phyloP scores from a whole-genome alignment of 2,888 invertebrate genomes.

The Orthonevra nobilis region DNA sequence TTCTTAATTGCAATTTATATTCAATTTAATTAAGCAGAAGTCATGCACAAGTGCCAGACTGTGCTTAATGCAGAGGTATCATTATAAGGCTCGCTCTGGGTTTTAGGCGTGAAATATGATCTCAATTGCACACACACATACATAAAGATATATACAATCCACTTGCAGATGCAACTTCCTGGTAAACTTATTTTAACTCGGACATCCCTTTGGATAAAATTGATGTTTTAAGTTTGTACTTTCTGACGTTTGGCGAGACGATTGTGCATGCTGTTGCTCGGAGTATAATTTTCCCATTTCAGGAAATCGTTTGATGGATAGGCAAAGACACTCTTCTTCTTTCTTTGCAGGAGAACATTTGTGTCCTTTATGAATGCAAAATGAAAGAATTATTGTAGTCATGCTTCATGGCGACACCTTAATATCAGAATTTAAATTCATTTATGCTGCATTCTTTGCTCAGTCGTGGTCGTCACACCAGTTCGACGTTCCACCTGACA shows the following conservation, averaged over 20 bases:
- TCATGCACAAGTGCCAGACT: no score
- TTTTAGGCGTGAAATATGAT: no score
- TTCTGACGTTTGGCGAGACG: constrained; percentile 28
- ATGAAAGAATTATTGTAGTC: constrained; percentile 61
- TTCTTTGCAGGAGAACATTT: constrained; percentile 20
- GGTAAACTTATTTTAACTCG: neutral
- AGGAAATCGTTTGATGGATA: constrained; percentile 48
- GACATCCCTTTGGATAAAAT: constrained; percentile 1
- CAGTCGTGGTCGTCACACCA: constrained; percentile 58
- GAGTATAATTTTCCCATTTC: constrained; percentile 61
- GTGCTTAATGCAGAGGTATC: no score
- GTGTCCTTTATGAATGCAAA: constrained; percentile 42
- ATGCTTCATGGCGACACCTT: constrained; percentile 70
- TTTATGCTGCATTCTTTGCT: constrained; percentile 50
- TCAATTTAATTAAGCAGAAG: no score
- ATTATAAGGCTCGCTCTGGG: no score
- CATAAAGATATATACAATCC: no score
- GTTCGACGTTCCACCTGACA: constrained; percentile 65
- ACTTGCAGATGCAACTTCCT: no score
- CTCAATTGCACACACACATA: no score
- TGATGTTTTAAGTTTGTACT: constrained; percentile 25
- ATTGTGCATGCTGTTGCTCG: neutral
- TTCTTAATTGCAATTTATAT: constrained; percentile 12
- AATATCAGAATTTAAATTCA: constrained; percentile 68
- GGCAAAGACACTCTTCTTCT: neutral